Conservation (phyloP, 2,113 vertebrate genomes). For the Poecile atricapillus region DNA sequence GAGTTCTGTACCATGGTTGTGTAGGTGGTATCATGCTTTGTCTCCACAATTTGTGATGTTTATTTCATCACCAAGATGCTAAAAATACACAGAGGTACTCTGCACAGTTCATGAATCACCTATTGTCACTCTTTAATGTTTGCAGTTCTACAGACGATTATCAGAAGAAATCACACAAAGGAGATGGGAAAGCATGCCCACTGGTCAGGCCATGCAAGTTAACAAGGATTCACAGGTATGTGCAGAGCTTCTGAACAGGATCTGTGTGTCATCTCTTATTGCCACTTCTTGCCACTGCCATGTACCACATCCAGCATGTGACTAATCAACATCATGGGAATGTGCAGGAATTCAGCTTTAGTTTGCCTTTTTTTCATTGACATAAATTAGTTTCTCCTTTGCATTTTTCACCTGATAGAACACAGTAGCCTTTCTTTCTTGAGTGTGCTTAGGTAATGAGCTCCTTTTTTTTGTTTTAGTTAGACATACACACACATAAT, state of each 20-base stretch:
- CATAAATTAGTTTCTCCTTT: neutral
- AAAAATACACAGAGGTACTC: neutral
- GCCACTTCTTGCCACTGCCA: neutral
- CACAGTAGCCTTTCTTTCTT: neutral
- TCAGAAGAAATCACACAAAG: conserved; percentile 92
- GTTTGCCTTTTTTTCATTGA: neutral
- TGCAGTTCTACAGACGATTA: conserved; percentile 90
- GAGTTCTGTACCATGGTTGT: neutral
- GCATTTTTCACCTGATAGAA: neutral
- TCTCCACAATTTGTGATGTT: neutral
- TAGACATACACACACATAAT: neutral
- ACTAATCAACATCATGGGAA: neutral
- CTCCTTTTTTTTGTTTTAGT: neutral
- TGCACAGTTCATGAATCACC: neutral
- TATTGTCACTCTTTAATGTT: neutral
- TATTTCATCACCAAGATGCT: neutral
- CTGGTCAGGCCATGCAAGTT: conserved; percentile 80
- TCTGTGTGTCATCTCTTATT: neutral
- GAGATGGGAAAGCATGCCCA: conserved; percentile 88
- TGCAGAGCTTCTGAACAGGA: neutral
- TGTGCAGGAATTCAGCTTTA: neutral
- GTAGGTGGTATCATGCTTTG: neutral
- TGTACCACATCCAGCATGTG: neutral
- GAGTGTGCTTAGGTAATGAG: neutral
- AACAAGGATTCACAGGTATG: conserved; percentile 78